Percentiles rank a stretch among this genome's conserved stretches.
These are phyloP conservation scores for Alauda arvensis DNA, from an alignment of 2,797 vertebrate genomes.

Conservation along the genomic window DNA sequence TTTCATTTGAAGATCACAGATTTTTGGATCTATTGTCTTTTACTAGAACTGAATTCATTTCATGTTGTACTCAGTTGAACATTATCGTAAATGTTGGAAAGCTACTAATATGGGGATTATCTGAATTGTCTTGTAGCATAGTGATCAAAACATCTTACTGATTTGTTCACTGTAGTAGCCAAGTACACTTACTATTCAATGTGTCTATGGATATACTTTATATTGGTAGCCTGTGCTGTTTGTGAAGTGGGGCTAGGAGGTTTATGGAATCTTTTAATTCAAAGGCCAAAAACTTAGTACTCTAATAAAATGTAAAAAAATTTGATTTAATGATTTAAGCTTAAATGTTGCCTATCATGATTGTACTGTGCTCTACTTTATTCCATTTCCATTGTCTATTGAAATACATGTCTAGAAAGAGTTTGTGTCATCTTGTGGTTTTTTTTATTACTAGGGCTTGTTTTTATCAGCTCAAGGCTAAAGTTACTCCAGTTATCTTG, in stretches of 20 bases:
- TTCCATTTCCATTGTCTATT: background rate
- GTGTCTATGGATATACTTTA: background rate
- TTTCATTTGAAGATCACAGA: background rate
- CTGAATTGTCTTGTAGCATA: background rate
- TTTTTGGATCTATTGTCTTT: background rate
- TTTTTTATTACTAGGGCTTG: background rate
- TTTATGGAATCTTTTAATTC: background rate
- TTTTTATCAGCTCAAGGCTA: background rate
- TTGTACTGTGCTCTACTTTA: background rate
- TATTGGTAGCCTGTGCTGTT: background rate
- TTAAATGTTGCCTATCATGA: background rate
- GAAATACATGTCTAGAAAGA: conserved; percentile 16
- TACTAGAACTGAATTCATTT: conserved; percentile 16
- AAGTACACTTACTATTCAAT: background rate
- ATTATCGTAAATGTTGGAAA: background rate
- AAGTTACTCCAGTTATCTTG: background rate
- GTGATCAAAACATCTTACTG: conserved; percentile 5
- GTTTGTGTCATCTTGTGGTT: background rate
- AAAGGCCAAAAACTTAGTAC: background rate
- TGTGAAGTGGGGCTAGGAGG: background rate
- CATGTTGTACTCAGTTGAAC: background rate
- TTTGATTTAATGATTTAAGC: background rate
- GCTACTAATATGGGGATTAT: conserved; percentile 31
- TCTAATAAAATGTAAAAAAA: background rate
- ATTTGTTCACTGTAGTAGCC: conserved; percentile 16